Evolutionary conservation across 2,113 vertebrate species (phyloP).

Genomic region (Peromyscus californicus): DNA sequence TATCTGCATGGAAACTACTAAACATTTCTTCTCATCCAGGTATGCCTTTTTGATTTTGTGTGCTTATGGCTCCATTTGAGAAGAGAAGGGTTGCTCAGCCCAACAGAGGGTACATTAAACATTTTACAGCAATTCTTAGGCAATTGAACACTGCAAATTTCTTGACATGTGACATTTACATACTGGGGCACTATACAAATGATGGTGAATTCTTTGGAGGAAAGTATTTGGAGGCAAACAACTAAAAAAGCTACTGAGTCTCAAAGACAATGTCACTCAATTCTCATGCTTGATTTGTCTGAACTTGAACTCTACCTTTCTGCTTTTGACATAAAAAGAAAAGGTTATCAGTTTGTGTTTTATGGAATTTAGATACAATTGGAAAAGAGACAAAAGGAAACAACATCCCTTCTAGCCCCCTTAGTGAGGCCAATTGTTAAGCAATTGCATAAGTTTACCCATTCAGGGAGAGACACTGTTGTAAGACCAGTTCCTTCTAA

Average conservation of each 20-base stretch:
- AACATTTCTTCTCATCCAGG: not conserved
- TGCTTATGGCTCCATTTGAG: not conserved
- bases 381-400: not conserved
- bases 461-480: not conserved
- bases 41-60: not conserved
- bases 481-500: not conserved
- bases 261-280: not conserved
- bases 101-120: not conserved
- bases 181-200: not conserved
- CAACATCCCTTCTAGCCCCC: not conserved
- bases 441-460: not conserved
- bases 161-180: not conserved
- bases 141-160: not conserved
- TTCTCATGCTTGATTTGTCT: not conserved
- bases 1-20: not conserved
- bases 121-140: not conserved
- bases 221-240: not conserved
- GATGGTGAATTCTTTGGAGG: not conserved
- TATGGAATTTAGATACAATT: not conserved
- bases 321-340: not conserved
- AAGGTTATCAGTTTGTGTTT: not conserved
- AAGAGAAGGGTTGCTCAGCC: not conserved
- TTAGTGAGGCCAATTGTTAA: not conserved
- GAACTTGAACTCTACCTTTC: not conserved
- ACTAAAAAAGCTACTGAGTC: not conserved